Percentiles rank a stretch among this genome's conserved stretches.
These are phyloP conservation scores for Ateles fusciceps DNA, from an alignment of 2,797 vertebrate genomes.

Conservation along the genomic window DNA sequence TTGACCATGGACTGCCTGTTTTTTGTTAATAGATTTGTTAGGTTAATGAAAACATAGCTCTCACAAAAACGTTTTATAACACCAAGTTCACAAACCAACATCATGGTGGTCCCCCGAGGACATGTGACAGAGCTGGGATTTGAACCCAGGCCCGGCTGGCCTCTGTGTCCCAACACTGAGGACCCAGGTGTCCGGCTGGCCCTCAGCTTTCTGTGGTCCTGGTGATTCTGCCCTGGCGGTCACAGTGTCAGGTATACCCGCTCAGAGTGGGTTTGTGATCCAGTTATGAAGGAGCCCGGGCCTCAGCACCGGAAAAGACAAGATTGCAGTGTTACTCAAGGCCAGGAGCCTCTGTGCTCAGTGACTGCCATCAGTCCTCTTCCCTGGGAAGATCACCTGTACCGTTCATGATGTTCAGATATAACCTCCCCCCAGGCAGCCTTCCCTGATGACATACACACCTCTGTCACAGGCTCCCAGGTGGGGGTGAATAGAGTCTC, in stretches of 20 bases:
- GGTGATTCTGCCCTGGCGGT: neutral
- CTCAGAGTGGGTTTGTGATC: neutral
- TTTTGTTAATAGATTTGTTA: neutral
- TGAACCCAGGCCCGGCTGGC: neutral
- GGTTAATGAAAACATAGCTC: neutral
- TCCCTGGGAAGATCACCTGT: neutral
- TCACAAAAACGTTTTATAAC: neutral
- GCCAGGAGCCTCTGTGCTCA: neutral
- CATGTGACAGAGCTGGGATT: neutral
- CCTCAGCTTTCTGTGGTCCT: neutral
- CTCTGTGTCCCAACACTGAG: neutral
- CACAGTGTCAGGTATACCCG: neutral
- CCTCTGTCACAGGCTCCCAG: accelerated
- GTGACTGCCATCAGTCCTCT: neutral
- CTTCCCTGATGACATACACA: neutral
- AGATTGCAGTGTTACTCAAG: neutral
- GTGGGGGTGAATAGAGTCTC: accelerated
- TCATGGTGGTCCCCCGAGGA: neutral
- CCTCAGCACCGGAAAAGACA: neutral
- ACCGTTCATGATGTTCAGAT: neutral
- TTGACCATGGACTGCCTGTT: neutral
- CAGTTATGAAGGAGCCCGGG: too few species aligned
- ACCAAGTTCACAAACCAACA: too few species aligned
- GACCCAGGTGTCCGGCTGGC: neutral
- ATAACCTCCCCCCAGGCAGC: neutral